Base-by-base conservation (phyloP, 2,797 vertebrate species). In the Aplochiton taeniatus region DNA sequence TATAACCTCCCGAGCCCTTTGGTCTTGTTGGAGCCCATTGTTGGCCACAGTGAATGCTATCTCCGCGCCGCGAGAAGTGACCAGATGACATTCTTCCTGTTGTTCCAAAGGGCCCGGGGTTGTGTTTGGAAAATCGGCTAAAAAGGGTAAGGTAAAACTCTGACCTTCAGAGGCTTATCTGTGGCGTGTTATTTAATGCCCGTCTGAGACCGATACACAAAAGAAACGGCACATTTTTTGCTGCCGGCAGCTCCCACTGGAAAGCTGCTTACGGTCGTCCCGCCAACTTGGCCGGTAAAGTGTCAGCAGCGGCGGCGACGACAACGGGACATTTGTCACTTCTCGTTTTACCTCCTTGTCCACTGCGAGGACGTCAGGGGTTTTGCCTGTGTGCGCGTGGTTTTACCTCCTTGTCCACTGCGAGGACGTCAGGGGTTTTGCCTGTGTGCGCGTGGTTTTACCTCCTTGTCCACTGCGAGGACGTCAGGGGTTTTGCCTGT, bases 51-150 rank as follows among this genome's bases (percentile, higher is more conserved):
- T 90, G 88, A 92, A 91, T 88, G 85, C 85, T 88, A 90, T 91
- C 90, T 90, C 76, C 76, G 70, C 86, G 82, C 81, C 74, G 86
- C 85, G 80, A 86, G 48, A 90, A 92, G 87, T 90, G 84, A 85
- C 90, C 88, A 90, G 89, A 91, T 91, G 89, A 88, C 90, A 89
- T 90, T 92, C 87, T 90, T 91, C 83, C 88, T 85, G 84, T 90
- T 87, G 81, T 90, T 82, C 74, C 80, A 87, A 88, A 89, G 81
- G 79, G 86, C 85, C 81, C 46, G 58, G 83, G 85, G 81, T 91
- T 87, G 78, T 84, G 88, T 90, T 88, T 84, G 90, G 85, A 86
- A 87, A 89, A 83, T 84, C 76, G 61, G 58, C 79, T 88, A 82
- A 88, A 31, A 87, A 86, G 77, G 79, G 76, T 84, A 85, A 83